Base-by-base conservation (phyloP, 2,888 invertebrate genomes). In the Ectemnius cavifrons region DNA sequence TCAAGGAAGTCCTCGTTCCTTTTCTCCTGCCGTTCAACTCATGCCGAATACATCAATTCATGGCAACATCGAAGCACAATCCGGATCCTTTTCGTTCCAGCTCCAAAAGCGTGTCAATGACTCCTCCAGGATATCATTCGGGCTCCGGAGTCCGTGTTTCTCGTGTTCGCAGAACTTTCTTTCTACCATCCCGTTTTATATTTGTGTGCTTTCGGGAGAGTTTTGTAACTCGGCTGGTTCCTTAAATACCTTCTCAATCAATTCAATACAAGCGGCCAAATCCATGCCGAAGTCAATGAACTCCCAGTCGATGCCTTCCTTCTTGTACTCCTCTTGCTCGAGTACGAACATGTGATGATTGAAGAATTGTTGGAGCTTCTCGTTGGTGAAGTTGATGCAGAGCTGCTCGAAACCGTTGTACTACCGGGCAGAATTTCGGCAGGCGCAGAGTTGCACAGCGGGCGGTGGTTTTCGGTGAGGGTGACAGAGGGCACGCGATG, bases 201-300 rank as follows among this genome's bases (percentile, higher is more conserved):
- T 49, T 63, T 45, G 62, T 59, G 11, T 62, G 52, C 58, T 59
- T 4, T 20, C 59, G 6, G 13, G 46, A 59, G 28, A 27, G 11
- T n/a, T 18, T 18, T 49, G 52, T 52, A 23, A 23, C 27, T 37
- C 49, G 13, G 11, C 52, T 2, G 4, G 14, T 52, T 13, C 16
- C 52, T 52, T 37, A 47, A 75, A 80, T 96, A 96, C 96, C 96
- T 97, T 97, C 93, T 97, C 97, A 91, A 97, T 97, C 89, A 98
- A 94, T 92, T 98, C 97, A 93, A 98, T 98, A 94, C 97, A 97
- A 92, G 97, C 97, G 89, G 96, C 94, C 92, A 98, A 94, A 92
- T 98, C 98, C 96, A 98, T 97, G 92, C 98, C 98, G 92, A 98
- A 98, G 94, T 98, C 98, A 92, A 98, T 98, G 94, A 98, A 98